Conservation (phyloP, 2,888 invertebrate species). For the Clepsis dumicolana region DNA sequence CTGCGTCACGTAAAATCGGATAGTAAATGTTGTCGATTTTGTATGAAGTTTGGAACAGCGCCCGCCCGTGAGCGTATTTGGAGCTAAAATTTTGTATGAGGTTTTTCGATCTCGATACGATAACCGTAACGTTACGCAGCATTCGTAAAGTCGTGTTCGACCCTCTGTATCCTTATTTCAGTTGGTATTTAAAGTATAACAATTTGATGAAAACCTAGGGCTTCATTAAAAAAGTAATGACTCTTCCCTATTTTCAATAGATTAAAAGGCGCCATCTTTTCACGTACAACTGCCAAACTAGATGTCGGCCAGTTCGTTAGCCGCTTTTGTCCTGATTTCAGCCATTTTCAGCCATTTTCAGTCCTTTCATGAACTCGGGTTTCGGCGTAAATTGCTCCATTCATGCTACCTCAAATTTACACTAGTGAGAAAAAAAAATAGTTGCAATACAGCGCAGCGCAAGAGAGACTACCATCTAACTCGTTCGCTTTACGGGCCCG, state of each 20-base stretch:
- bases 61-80: too few species aligned
- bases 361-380: constrained; percentile 36
- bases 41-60: too few species aligned
- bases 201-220: not conserved
- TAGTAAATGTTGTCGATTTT: too few species aligned
- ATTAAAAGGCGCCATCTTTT: constrained; percentile 17
- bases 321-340: constrained; percentile 40
- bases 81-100: too few species aligned
- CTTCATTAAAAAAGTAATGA: constrained; percentile 5
- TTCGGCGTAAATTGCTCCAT: constrained; percentile 38
- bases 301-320: constrained; percentile 39
- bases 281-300: constrained; percentile 32
- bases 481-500: too few species aligned
- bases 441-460: too few species aligned
- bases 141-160: too few species aligned
- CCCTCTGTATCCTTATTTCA: not conserved
- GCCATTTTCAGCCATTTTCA: constrained; percentile 36
- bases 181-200: not conserved
- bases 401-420: constrained; percentile 19
- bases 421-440: too few species aligned
- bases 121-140: too few species aligned
- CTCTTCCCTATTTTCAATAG: not conserved
- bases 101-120: too few species aligned
- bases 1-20: too few species aligned
- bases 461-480: too few species aligned